Percentiles rank a stretch among this genome's conserved stretches.
Conservation (phyloP, 1,140 invertebrate species). For the Lasioglossum baleicum region DNA sequence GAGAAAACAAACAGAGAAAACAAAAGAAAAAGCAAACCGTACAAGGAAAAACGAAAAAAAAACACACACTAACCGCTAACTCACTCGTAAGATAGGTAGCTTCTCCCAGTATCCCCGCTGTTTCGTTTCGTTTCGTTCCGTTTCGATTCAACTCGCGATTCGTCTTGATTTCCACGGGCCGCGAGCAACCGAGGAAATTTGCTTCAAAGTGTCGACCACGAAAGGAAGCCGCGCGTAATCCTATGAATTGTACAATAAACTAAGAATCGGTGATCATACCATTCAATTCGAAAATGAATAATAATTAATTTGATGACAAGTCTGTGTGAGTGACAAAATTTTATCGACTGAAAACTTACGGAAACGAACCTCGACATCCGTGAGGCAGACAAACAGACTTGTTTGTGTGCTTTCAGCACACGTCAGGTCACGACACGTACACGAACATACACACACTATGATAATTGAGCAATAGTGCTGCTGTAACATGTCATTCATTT, state of each 20-base stretch:
- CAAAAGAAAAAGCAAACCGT: too few species aligned
- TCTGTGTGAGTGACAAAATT: background rate
- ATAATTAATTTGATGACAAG: background rate
- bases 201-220: background rate
- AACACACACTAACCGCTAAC: constrained; percentile 12
- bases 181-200: background rate
- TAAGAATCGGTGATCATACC: background rate
- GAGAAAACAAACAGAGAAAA: background rate
- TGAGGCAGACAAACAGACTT: constrained; percentile 18
- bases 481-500: constrained; percentile 53
- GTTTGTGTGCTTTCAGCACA: background rate
- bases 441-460: constrained; percentile 30
- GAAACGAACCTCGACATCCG: background rate
- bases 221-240: constrained; percentile 4
- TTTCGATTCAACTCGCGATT: background rate
- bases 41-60: too few species aligned
- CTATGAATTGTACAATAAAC: constrained; percentile 33
- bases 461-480: constrained; percentile 53
- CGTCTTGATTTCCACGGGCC: background rate
- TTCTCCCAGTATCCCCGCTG: constrained; percentile 3
- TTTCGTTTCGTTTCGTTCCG: constrained; percentile 30
- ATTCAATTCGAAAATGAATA: background rate
- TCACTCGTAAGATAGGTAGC: constrained; percentile 54
- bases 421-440: background rate
- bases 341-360: background rate